Conservation (phyloP, 2,888 invertebrate species). For the Harpagoxenus sublaevis region DNA sequence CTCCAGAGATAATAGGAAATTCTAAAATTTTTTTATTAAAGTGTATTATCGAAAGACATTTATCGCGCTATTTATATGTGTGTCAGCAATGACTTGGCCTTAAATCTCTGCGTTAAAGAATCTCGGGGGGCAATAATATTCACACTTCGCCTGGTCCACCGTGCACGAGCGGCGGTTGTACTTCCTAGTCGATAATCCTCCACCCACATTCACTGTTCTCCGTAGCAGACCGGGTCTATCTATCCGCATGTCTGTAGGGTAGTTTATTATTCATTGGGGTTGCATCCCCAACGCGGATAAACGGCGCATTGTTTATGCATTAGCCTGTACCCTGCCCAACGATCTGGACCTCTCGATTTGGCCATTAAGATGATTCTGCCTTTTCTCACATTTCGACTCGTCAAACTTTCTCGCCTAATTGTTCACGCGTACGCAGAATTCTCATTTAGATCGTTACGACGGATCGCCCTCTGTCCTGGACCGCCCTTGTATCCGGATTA, state of each 20-base stretch:
- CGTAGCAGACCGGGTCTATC: slow-evolving; percentile 72
- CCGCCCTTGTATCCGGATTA: slow-evolving; percentile 5
- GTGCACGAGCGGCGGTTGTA: slow-evolving; percentile 55
- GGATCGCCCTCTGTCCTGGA: not conserved
- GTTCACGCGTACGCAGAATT: slow-evolving; percentile 10
- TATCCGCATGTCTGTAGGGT: slow-evolving; percentile 73
- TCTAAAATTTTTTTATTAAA: not conserved
- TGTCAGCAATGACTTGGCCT: not conserved
- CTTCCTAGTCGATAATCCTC: slow-evolving; percentile 78
- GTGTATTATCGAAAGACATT: slow-evolving; percentile 27
- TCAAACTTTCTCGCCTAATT: slow-evolving; percentile 65
- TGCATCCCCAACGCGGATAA: slow-evolving; percentile 81
- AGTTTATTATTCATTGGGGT: slow-evolving; percentile 84
- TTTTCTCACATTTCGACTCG: slow-evolving; percentile 66
- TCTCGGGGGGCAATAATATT: slow-evolving; percentile 72
- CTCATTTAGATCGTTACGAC: not conserved
- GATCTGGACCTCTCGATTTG: slow-evolving; percentile 62
- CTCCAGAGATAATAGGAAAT: not conserved
- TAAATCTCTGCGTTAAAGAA: slow-evolving; percentile 49
- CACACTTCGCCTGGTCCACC: slow-evolving; percentile 60
- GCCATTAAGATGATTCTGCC: slow-evolving; percentile 66
- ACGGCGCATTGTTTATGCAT: slow-evolving; percentile 84
- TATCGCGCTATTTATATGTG: not conserved
- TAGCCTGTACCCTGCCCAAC: slow-evolving; percentile 75
- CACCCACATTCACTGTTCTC: slow-evolving; percentile 58